These are phyloP conservation scores for Aptenodytes forsteri DNA, from an alignment of 2,113 vertebrate genomes.

Conservation along the genomic window DNA sequence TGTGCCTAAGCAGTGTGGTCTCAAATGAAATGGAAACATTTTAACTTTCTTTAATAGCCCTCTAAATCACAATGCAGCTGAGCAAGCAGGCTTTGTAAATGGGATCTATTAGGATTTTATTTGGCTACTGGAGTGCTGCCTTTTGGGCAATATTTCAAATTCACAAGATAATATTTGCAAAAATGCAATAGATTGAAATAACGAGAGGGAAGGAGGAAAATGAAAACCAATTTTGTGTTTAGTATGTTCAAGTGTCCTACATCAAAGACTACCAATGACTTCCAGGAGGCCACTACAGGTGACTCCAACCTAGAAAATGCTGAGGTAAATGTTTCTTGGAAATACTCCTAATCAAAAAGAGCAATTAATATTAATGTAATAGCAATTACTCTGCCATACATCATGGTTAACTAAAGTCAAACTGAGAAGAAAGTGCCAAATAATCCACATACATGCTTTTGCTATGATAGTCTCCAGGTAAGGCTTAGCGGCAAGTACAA, in stretches of 20 bases:
- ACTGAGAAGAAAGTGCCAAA: conserved; percentile 76
- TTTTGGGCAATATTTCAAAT: conserved; percentile 68
- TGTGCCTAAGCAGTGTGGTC: neutral
- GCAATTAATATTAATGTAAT: conserved; percentile 64
- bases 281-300: conserved; percentile 6
- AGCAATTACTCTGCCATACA: conserved; percentile 61
- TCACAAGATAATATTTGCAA: conserved; percentile 60
- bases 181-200: conserved; percentile 27
- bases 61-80: conserved; percentile 30
- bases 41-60: conserved; percentile 24
- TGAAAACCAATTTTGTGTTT: neutral
- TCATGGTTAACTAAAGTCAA: conserved; percentile 51
- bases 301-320: conserved; percentile 49
- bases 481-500: conserved; percentile 80
- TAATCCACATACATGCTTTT: conserved; percentile 70
- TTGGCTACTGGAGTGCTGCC: conserved; percentile 68
- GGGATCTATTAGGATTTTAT: conserved; percentile 63
- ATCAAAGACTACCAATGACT: conserved; percentile 46
- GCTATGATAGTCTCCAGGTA: conserved; percentile 77
- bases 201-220: neutral
- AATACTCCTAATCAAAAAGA: conserved; percentile 43
- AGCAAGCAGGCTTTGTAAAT: conserved; percentile 50
- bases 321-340: conserved; percentile 72
- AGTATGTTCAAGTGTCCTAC: conserved; percentile 10
- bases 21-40: conserved; percentile 45